Evolutionary conservation across 2,888 invertebrate species (phyloP).

Genomic region (Lithophane ornitopus): DNA sequence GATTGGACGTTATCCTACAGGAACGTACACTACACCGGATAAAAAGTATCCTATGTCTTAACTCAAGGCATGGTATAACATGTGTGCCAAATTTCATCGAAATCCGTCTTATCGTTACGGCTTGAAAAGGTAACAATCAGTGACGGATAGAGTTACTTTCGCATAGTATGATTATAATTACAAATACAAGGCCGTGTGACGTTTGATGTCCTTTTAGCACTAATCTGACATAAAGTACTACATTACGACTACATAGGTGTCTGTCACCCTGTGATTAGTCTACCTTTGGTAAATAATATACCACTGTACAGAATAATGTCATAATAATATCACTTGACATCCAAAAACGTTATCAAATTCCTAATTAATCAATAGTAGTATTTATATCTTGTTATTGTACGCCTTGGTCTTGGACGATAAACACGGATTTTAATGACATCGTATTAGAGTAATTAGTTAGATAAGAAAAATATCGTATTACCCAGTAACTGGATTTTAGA

Average conservation of each 20-base stretch:
- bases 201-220: slow-evolving; percentile 11
- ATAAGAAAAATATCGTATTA: background rate
- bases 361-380: slow-evolving; percentile 52
- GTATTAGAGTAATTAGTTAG: background rate
- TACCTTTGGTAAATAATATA: background rate
- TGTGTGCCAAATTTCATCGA: no score
- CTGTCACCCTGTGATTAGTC: background rate
- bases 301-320: background rate
- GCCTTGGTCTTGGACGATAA: slow-evolving; percentile 34
- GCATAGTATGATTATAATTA: no score
- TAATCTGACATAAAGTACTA: background rate
- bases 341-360: slow-evolving; percentile 46
- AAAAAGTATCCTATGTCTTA: no score
- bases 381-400: slow-evolving; percentile 53
- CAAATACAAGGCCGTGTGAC: background rate
- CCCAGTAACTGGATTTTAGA: no score
- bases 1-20: background rate
- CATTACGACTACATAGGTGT: background rate
- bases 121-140: background rate
- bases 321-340: slow-evolving; percentile 14
- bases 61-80: no score
- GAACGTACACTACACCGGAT: no score
- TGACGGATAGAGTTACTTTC: background rate
- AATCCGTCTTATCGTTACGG: background rate
- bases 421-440: slow-evolving; percentile 32